Conservation (phyloP, 1,140 invertebrate species). For the Holotrichia oblita region DNA sequence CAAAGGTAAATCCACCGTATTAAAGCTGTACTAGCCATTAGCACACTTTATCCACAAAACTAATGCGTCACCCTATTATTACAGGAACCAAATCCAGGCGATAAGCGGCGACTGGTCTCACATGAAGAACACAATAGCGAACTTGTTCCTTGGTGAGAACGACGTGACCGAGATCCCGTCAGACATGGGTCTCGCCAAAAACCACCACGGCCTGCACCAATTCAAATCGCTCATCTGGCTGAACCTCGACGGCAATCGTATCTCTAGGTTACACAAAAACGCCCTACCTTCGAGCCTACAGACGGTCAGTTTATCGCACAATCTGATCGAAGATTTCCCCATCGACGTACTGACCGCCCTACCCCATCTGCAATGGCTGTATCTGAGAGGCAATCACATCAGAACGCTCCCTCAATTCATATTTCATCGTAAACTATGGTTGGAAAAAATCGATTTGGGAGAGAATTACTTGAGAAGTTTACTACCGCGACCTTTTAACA, state of each 20-base stretch:
- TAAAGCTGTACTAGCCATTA: background rate
- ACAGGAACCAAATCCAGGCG: slow-evolving; percentile 74
- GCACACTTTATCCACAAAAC: background rate
- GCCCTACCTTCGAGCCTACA: slow-evolving; percentile 72
- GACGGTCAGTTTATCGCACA: slow-evolving; percentile 79
- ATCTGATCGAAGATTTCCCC: slow-evolving; percentile 76
- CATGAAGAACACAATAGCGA: slow-evolving; percentile 76
- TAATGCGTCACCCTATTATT: slow-evolving; percentile 45
- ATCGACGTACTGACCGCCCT: slow-evolving; percentile 69
- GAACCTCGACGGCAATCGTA: slow-evolving; percentile 78
- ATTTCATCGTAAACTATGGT: slow-evolving; percentile 68
- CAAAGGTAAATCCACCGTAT: no score
- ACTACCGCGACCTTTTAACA: slow-evolving; percentile 70
- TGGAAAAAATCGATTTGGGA: slow-evolving; percentile 86
- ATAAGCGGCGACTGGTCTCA: slow-evolving; percentile 78
- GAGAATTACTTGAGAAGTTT: slow-evolving; percentile 78
- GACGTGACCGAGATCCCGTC: slow-evolving; percentile 72
- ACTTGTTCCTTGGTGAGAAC: slow-evolving; percentile 84
- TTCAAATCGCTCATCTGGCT: slow-evolving; percentile 74
- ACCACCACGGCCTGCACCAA: slow-evolving; percentile 63
- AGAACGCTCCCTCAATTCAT: slow-evolving; percentile 70
- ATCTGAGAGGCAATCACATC: slow-evolving; percentile 82
- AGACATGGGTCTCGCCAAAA: slow-evolving; percentile 48
- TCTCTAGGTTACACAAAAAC: slow-evolving; percentile 67
- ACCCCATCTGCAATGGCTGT: slow-evolving; percentile 76